These are phyloP conservation scores for Drosophila testacea DNA, from an alignment of 2,888 invertebrate species.

Conservation along the genomic window DNA sequence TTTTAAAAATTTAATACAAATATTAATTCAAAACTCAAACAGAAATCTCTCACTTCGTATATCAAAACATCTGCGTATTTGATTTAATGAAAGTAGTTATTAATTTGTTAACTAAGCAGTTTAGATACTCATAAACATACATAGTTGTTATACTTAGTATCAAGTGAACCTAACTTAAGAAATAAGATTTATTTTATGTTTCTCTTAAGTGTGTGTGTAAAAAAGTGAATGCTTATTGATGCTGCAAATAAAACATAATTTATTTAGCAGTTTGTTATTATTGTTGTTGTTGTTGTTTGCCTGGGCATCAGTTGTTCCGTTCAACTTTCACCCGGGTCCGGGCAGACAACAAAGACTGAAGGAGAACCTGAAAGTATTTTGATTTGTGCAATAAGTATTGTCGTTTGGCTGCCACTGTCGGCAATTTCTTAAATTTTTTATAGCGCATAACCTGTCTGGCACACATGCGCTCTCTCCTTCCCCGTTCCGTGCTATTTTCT, in stretches of 20 bases:
- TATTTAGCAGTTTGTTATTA: constrained; percentile 68
- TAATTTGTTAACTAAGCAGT: neutral
- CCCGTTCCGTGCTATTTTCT: too few relatives aligned
- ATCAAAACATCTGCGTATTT: too few relatives aligned
- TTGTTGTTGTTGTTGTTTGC: constrained; percentile 11
- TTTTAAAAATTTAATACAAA: too few relatives aligned
- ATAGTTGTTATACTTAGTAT: too few relatives aligned
- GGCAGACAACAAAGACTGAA: constrained; percentile 54
- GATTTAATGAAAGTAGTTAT: too few relatives aligned
- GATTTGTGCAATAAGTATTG: constrained; percentile 81
- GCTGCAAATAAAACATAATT: constrained; percentile 63
- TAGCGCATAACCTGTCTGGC: constrained; percentile 80
- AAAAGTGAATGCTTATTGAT: constrained; percentile 34
- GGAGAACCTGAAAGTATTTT: constrained; percentile 66
- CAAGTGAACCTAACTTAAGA: neutral
- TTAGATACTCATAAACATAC: neutral
- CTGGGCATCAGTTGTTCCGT: constrained; percentile 62
- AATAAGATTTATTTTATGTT: constrained; percentile 23
- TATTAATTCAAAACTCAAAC: too few relatives aligned
- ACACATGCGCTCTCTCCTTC: constrained; percentile 60
- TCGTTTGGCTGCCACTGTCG: constrained; percentile 73
- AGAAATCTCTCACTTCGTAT: too few relatives aligned
- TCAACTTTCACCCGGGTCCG: constrained; percentile 31
- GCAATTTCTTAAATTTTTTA: constrained; percentile 81
- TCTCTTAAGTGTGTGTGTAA: neutral